phyloP scores from a whole-genome alignment of 2,797 vertebrate species.

The Luscinia megarhynchos region DNA sequence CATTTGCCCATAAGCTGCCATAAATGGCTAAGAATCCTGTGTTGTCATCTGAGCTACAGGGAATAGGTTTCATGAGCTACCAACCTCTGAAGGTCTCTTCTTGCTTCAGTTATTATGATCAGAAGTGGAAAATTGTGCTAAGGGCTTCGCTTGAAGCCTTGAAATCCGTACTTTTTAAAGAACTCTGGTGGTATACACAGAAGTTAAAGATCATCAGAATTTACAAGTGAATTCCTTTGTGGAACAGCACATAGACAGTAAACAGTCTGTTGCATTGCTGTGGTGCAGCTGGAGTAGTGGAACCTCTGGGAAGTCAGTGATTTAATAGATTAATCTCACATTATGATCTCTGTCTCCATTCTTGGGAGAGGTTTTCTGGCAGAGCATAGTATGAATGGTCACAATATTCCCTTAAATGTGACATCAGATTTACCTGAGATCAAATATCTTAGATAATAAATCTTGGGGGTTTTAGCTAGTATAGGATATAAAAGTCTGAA shows the following conservation, averaged over 20 bases:
- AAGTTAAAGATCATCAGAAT: neutral
- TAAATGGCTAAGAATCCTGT: neutral
- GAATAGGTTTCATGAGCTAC: neutral
- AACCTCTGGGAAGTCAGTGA: neutral
- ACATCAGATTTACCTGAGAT: neutral
- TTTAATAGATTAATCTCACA: neutral
- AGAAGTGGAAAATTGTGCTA: neutral
- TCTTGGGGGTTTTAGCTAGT: neutral
- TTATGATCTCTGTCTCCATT: neutral
- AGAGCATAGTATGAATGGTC: neutral
- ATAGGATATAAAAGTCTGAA: neutral
- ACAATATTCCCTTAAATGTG: neutral
- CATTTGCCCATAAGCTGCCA: neutral
- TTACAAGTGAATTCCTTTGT: neutral
- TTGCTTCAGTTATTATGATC: neutral
- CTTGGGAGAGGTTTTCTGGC: neutral
- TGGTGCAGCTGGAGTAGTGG: neutral
- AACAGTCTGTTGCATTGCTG: neutral
- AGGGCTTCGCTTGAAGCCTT: neutral
- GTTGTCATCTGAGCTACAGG: neutral
- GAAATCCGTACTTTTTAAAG: neutral
- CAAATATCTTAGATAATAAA: neutral
- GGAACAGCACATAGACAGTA: neutral
- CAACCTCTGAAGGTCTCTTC: neutral
- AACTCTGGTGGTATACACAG: neutral